A percentile compares a stretch with the other conserved stretches of the same genome.
These are phyloP conservation scores for Nestor notabilis DNA, from an alignment of 2,113 vertebrate species.

Conservation along the genomic window DNA sequence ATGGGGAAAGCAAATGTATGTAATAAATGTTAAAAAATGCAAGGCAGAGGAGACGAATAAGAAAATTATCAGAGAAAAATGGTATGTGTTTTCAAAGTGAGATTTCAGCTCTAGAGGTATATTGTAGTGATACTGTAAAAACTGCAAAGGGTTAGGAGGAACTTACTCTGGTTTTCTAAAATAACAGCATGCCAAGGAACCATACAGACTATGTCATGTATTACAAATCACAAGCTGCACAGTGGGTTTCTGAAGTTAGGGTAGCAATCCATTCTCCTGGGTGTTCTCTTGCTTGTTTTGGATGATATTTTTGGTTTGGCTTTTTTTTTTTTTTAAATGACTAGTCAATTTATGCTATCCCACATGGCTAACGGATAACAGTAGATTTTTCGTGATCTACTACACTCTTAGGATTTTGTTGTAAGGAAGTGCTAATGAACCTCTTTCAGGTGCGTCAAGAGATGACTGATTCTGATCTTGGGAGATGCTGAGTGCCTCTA, in stretches of 20 bases:
- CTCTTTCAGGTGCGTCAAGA: not conserved
- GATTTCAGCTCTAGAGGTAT: not conserved
- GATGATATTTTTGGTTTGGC: too few species aligned
- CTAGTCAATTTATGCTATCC: not conserved
- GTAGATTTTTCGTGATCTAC: not conserved
- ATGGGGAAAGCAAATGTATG: not conserved
- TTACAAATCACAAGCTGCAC: not conserved
- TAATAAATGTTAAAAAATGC: not conserved
- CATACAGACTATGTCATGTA: not conserved
- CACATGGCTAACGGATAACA: not conserved
- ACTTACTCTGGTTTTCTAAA: not conserved
- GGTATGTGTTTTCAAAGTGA: not conserved
- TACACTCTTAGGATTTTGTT: not conserved
- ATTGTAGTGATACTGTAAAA: not conserved
- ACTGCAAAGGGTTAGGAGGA: not conserved
- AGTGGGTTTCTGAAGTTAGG: not conserved
- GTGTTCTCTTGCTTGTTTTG: not conserved
- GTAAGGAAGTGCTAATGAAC: not conserved
- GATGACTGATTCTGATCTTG: not conserved
- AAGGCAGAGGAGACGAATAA: not conserved
- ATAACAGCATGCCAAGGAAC: not conserved
- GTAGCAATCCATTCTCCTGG: not conserved
- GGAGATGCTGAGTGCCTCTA: not conserved
- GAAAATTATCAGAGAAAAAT: not conserved
- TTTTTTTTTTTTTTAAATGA: not conserved